Base-by-base conservation (phyloP, 1,140 invertebrate species). In the Eciton burchellii region DNA sequence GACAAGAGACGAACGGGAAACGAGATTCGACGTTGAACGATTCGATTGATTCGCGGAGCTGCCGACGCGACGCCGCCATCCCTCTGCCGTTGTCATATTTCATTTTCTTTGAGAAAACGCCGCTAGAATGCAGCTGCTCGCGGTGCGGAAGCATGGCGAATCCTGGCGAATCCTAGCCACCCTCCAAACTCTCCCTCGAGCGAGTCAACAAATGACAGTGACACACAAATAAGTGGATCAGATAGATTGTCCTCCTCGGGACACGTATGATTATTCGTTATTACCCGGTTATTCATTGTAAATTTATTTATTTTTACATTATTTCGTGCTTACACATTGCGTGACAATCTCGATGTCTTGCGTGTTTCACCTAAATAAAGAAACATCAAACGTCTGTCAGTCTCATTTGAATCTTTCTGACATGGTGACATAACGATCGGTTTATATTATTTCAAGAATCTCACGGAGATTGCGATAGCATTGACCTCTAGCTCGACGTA, bases 1-100 rank as follows among this genome's bases (percentile, higher is more conserved):
- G 68, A 86, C 81, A 54, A 74, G 49, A 74, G 62, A 86, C 68
- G 71, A 82, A 49, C 79, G 21, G 26, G 47, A 35, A 59, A 41
- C 54, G 79, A 62, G 57, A 82, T 9, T 85, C 79, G 85, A 86
- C 59, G 54, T 72, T 29, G 9, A 45, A 26, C 41, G 57, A 72
- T 81, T 81, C 77, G 77, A 81, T 59, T 72, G 41, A 72, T 72
- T 68, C 60, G 54, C 73, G 54, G 12, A 49, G 57, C 62, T 29
- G 57, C 24, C 60, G 35, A 9, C 0, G 60, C 1, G 35, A n/a
- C 11, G 21, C 52, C 47, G 11, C 16, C 29, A 41, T n/a, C 21
- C 47, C 16, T 43, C 24, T 49, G 8, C 24, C 35, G 16, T 26
- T 47, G 52, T 74, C 63, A 49, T 60, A 65, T 60, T 35, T 74